Base-by-base conservation (phyloP, 1,140 invertebrate species). In the Drosophila subpulchrella region DNA sequence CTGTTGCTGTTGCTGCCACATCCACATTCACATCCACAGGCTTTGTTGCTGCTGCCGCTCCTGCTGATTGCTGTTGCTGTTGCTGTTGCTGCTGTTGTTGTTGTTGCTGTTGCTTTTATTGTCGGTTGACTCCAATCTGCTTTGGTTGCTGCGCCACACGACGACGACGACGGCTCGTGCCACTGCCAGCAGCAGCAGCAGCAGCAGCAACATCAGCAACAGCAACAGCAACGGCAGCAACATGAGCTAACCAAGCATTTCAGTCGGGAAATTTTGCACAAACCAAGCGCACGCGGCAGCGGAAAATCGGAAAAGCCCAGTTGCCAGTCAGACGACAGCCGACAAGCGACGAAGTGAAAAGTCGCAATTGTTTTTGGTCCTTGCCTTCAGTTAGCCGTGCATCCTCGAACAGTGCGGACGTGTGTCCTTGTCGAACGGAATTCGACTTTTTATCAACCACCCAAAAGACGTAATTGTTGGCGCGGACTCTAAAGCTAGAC, bases 101-200 rank as follows among this genome's bases (percentile, higher is more conserved):
- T 44, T 73, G 61, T 63, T 86, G 82, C 79, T 86, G 82, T 68
- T 89, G 85, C 88, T 90, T 89, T 89, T 89, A 89, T 89, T 89
- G 84, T 89, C 88, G 84, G 84, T 89, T 89, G 85, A 89, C 84
- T 89, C 84, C 84, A 89, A 90, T 89, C 84, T 89, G 84, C 84
- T 89, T 89, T 89, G 84, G 84, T 88, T 88, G 84, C 84, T 88
- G 84, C 84, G 84, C 84, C 84, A 89, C 81, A 89, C 84, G 68
- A 88, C 75, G 78, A 75, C 41, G 74, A 58, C 63, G 47, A 38
- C 65, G 36, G 73, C 83, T 79, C 75, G 62, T 83, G 81, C 59
- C 79, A 53, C 72, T 60, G 65, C 60, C 39, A 59, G 58, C 71
- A 62, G 60, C 81, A 65, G 27, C 30, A 56, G 4, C 54, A 55